A percentile compares a stretch with the other conserved stretches of the same genome.
These are phyloP conservation scores for Drosophila hydei DNA, from an alignment of 1,140 invertebrate genomes.

Conservation along the genomic window DNA sequence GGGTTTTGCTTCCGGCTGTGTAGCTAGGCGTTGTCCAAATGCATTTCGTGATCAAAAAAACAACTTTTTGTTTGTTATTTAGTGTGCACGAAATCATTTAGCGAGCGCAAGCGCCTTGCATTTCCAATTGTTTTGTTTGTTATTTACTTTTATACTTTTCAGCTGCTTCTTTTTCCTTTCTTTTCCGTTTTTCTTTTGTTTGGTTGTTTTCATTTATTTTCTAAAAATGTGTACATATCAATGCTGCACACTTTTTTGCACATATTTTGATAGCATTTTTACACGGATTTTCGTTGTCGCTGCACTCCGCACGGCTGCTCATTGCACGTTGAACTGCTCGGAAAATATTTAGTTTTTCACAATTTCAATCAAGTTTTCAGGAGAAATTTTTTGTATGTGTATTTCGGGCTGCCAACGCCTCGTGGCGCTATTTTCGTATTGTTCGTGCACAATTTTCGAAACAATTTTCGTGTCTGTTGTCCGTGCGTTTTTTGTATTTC, in stretches of 20 bases:
- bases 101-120: slow-evolving; percentile 29
- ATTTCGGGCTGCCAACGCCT: slow-evolving; percentile 47
- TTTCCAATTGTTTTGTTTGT: slow-evolving; percentile 40
- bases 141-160: slow-evolving; percentile 4
- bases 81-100: slow-evolving; percentile 69
- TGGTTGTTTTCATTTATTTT: slow-evolving; percentile 32
- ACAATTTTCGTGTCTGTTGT: slow-evolving; percentile 50
- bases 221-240: slow-evolving; percentile 60
- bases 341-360: slow-evolving; percentile 55
- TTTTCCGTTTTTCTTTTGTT: slow-evolving; percentile 11
- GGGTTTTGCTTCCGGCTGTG: slow-evolving; percentile 32
- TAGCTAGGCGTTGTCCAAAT: slow-evolving; percentile 34
- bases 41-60: slow-evolving; percentile 18
- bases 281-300: slow-evolving; percentile 14
- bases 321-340: slow-evolving; percentile 69
- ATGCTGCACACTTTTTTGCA: slow-evolving; percentile 28
- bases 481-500: slow-evolving; percentile 20
- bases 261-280: slow-evolving; percentile 50
- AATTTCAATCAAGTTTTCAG: slow-evolving; percentile 71
- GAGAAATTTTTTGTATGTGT: slow-evolving; percentile 14
- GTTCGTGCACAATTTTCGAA: slow-evolving; percentile 66
- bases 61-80: slow-evolving; percentile 69
- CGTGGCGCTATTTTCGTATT: slow-evolving; percentile 70
- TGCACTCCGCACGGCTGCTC: slow-evolving; percentile 44
- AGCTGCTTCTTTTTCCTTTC: neutral